phyloP scores from a whole-genome alignment of 2,797 vertebrate genomes.

The Myripristis murdjan region DNA sequence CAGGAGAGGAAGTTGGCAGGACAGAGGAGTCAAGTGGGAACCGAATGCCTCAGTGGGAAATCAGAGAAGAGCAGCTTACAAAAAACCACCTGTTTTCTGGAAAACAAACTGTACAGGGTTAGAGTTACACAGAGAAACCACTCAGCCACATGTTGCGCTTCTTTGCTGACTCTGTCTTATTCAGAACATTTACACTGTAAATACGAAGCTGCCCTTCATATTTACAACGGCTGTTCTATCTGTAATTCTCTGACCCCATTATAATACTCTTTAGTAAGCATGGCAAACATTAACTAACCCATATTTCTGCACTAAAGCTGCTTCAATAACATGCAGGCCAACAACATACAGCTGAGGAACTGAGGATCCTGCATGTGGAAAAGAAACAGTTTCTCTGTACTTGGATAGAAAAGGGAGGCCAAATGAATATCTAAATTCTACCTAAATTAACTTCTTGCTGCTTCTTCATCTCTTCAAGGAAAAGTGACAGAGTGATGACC shows the following conservation, averaged over 20 bases:
- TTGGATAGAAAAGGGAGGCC: slow-evolving; percentile 72
- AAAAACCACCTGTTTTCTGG: not conserved
- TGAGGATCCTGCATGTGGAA: slow-evolving; percentile 70
- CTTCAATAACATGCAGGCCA: slow-evolving; percentile 73
- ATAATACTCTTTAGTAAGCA: no score
- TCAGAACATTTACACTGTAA: no score
- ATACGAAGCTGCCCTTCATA: no score
- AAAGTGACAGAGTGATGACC: not conserved
- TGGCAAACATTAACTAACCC: not conserved
- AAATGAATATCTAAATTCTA: no score
- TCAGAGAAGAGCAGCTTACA: not conserved
- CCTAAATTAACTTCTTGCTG: not conserved
- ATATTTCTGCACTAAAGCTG: slow-evolving; percentile 57
- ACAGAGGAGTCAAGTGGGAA: slow-evolving; percentile 22
- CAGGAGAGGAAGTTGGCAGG: slow-evolving; percentile 67
- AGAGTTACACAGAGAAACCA: no score
- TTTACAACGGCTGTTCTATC: no score
- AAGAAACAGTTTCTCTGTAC: slow-evolving; percentile 69
- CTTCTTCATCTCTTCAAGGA: not conserved
- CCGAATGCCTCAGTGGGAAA: slow-evolving; percentile 32
- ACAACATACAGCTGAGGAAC: slow-evolving; percentile 73
- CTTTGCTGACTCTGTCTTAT: no score
- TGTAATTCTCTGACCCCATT: no score
- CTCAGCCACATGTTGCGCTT: no score
- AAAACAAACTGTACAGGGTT: no score